Base-by-base conservation (phyloP, 2,113 vertebrate genomes). In the Tylochromis polylepis region DNA sequence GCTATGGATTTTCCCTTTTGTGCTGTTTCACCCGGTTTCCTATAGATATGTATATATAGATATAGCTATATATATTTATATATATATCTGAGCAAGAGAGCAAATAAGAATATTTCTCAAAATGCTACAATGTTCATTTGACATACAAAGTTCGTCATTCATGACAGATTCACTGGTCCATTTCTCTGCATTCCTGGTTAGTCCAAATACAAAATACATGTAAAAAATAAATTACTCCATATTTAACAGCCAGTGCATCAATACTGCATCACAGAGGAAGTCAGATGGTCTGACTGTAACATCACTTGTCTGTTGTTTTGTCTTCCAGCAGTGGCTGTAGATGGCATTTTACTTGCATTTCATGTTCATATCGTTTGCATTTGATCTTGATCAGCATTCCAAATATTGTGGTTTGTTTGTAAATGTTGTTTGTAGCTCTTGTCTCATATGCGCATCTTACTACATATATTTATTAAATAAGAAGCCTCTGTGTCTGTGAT, bases 311-410 rank as follows among this genome's bases (percentile, higher is more conserved):
- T 2, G 59, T 2, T 57, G 75, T 88, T 87, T 62, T 36, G 56
- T 70, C 29, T 88, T 72, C 22, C 67, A n/a, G 29, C 70, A 46
- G 49, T 56, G 14, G 18, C 78, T 56, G 14, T 53, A 81, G 55
- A 43, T 84, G 85, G 24, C 60, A 67, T 90, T 86, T 90, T 20
- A 12, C 38, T 46, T 36, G 60, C 43, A 77, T 85, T n/a, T 85
- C 14, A 6, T 62, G 4, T 85, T 80, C 80, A 7, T n/a, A 43
- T 86, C 20, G 29, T 85, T 88, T 90, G 78, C 60, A 8, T 88
- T 29, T 83, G 22, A 79, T 84, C 77, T 79, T 53, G 15, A 84
- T 88, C 51, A 77, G 12, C 34, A 11, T 55, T 62, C 46, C 38
- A 49, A 27, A 36, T 46, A 20, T 3, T 14, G 60, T 4, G 8